Conservation (phyloP, 1,140 invertebrate species). For the Phocides pigmalion region DNA sequence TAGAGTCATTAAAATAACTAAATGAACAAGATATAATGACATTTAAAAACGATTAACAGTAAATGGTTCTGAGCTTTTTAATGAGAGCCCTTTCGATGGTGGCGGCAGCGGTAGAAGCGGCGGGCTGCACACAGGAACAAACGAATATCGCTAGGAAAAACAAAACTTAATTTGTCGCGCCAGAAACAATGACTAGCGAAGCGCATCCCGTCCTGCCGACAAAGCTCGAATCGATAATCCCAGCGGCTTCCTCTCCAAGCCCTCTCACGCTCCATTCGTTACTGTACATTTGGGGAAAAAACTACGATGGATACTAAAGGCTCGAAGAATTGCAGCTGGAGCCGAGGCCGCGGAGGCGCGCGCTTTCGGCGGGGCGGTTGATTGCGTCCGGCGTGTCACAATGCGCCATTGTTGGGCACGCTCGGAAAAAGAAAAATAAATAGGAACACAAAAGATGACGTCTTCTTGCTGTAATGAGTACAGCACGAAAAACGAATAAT, state of each 20-base stretch:
- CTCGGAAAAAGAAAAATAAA: slow-evolving; percentile 44
- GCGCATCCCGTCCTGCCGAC: neutral
- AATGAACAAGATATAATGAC: no score
- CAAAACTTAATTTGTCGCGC: slow-evolving; percentile 31
- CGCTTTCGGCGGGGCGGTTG: slow-evolving; percentile 26
- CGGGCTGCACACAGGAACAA: neutral
- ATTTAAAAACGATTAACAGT: no score
- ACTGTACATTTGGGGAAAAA: neutral
- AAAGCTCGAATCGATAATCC: neutral
- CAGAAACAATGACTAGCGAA: slow-evolving; percentile 21
- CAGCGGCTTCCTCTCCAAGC: neutral
- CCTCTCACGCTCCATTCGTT: neutral
- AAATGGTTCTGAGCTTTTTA: no score
- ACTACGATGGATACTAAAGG: slow-evolving; percentile 8
- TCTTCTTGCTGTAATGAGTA: slow-evolving; percentile 48
- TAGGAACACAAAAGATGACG: slow-evolving; percentile 42
- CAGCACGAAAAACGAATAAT: slow-evolving; percentile 33
- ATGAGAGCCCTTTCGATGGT: no score
- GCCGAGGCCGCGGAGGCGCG: neutral
- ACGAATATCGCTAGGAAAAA: slow-evolving; percentile 14
- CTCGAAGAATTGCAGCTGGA: neutral
- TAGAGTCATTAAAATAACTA: no score
- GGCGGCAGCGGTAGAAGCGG: neutral
- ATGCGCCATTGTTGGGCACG: slow-evolving; percentile 46
- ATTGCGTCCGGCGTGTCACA: slow-evolving; percentile 50